These are phyloP conservation scores for Paradoxurus hermaphroditus DNA, from an alignment of 2,113 vertebrate species.

Conservation along the genomic window DNA sequence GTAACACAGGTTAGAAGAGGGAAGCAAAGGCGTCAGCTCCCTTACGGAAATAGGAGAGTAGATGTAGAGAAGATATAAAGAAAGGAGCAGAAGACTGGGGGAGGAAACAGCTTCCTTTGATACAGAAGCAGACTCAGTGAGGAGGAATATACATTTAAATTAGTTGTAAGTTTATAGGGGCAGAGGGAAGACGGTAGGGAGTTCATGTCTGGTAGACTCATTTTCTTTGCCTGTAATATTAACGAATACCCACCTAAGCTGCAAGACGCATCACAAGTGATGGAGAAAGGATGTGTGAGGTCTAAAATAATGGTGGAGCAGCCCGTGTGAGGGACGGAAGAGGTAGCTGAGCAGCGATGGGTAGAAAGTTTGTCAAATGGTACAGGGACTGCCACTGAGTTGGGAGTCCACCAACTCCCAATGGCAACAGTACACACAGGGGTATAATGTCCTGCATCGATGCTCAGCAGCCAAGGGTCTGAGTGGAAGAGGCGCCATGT, in stretches of 20 bases:
- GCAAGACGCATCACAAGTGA: too few relatives aligned
- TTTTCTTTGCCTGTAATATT: not conserved
- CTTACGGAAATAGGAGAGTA: not conserved
- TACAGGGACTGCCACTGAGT: not conserved
- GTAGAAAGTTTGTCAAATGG: not conserved
- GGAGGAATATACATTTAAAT: not conserved
- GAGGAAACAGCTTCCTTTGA: not conserved
- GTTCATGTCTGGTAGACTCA: not conserved
- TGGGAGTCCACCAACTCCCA: not conserved
- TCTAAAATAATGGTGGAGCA: not conserved
- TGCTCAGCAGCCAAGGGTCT: not conserved
- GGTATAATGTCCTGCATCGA: not conserved
- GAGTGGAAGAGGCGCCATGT: fast-evolving
- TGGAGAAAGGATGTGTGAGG: not conserved
- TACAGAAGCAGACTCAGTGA: not conserved
- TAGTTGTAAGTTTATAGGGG: not conserved
- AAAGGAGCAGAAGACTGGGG: not conserved
- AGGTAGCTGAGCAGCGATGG: not conserved
- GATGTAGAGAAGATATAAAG: not conserved
- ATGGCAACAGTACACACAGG: not conserved
- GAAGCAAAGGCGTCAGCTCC: not conserved
- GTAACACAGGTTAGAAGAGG: not conserved
- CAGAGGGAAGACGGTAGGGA: not conserved
- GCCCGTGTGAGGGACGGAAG: not conserved
- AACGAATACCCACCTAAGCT: not conserved